Evolutionary conservation across 2,113 vertebrate genomes (phyloP).

Genomic region (Isichthys henryi): DNA sequence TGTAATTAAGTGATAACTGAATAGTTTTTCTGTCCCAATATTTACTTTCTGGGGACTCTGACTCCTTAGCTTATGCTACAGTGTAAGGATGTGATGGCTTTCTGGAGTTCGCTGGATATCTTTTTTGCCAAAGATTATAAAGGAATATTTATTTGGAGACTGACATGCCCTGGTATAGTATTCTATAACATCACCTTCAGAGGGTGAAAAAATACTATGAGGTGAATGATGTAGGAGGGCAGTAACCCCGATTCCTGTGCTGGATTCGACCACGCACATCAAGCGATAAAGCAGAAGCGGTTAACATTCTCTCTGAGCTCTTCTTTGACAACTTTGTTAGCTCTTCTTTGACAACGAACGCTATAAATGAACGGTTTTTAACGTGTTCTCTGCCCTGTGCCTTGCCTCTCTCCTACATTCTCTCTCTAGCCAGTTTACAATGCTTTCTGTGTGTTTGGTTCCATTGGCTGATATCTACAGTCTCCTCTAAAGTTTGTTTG

Average conservation of each 20-base stretch:
- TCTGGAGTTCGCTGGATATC: not conserved
- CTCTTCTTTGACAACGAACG: not conserved
- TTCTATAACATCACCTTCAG: not conserved
- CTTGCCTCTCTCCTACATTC: not conserved
- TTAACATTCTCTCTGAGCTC: not conserved
- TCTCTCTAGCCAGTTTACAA: not conserved
- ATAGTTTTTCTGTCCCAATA: not conserved
- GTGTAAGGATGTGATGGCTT: not conserved
- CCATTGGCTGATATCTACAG: not conserved
- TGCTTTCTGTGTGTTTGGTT: not conserved
- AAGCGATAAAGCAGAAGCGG: not conserved
- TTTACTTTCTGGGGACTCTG: not conserved
- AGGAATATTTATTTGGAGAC: constrained; percentile 1
- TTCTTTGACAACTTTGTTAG: not conserved
- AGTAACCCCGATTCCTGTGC: not conserved
- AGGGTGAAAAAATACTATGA: not conserved
- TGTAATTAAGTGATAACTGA: not conserved
- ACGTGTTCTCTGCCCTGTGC: not conserved
- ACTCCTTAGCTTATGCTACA: not conserved
- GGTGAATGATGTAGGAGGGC: not conserved
- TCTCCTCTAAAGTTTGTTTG: not conserved
- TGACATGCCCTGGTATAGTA: not conserved
- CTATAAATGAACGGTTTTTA: not conserved
- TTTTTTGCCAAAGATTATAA: not conserved
- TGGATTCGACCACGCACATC: not conserved